Base-by-base conservation (phyloP, 2,797 vertebrate genomes). In the Lepidocolaptes lacrymiger region DNA sequence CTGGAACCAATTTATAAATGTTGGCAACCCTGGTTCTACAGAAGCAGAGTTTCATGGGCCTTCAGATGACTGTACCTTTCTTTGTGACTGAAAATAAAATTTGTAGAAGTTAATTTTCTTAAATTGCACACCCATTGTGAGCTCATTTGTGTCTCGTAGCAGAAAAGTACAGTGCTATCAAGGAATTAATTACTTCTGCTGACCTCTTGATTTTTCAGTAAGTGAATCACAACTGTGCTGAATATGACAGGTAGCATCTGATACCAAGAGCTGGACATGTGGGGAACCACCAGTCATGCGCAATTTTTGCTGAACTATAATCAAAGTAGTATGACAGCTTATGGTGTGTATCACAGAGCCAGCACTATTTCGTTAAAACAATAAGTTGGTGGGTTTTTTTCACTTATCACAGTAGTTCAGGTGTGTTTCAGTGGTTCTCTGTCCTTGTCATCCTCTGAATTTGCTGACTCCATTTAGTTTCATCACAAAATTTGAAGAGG, bases 381-480 rank as follows among this genome's bases (percentile, higher is more conserved):
- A 91, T 52, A 78, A 84, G 43, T 34, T 89, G 49, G 9, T 46
- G 19, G 4, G 3, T 64, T 77, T 79, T 58, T 85, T 94, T 89
- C 30, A 63, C 90, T 96, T 94, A 82, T 93, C 86, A 39, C 69
- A 32, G 88, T 43, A 59, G 55, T 89, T 96, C 85, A 85, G 84
- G 93, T 95, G 64, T 81, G 32, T 85, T 81, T 87, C 1, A 2
- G 79, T 85, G 55, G 76, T 91, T 56, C 32, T 88, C 41, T 9
- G 11, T 66, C 72, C 75, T 94, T 89, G 73, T 75, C 87, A 87
- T 94, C 88, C 81, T 83, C 80, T 90, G 4, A 0, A 56, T 88
- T 92, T 95, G 93, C 88, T 94, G 85, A 91, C 76, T 93, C 58
- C 49, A 62, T 93, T 97, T 89, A 78, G 41, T 95, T 96, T 83